Evolutionary conservation across 2,113 vertebrate genomes (phyloP).

Genomic region (Bujurquina vittata): DNA sequence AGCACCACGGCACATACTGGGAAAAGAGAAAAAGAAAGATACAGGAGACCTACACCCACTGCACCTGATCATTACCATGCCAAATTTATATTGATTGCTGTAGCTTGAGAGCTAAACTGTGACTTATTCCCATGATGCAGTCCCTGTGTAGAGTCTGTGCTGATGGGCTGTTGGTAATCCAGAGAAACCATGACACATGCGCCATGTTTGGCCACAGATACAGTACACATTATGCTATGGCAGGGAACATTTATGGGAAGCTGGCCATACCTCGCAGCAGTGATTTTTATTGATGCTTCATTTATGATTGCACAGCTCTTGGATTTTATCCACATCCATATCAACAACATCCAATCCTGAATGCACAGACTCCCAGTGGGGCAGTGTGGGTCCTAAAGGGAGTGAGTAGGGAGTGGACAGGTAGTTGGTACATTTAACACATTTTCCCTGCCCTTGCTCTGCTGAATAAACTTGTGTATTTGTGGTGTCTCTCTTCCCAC

Average conservation of each 20-base stretch:
- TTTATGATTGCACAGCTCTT: neutral
- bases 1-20: neutral
- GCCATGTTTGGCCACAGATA: conserved; percentile 53
- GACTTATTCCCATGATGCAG: conserved; percentile 71
- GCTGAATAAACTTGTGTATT: conserved; percentile 57
- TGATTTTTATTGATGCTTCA: conserved; percentile 38
- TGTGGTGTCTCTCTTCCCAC: conserved; percentile 51
- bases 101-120: conserved; percentile 78
- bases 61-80: conserved; percentile 80
- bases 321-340: conserved; percentile 14
- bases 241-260: conserved; percentile 33
- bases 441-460: conserved; percentile 42
- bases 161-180: conserved; percentile 68
- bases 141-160: conserved; percentile 56
- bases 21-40: conserved; percentile 51
- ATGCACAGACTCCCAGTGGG: neutral
- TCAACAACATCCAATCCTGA: conserved; percentile 4
- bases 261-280: conserved; percentile 24
- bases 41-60: conserved; percentile 64
- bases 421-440: neutral
- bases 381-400: neutral
- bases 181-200: conserved; percentile 61
- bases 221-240: conserved; percentile 25
- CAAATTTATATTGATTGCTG: conserved; percentile 84
- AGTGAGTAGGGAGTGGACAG: neutral